phyloP scores from a whole-genome alignment of 1,140 invertebrate genomes.

The Chymomyza costata region DNA sequence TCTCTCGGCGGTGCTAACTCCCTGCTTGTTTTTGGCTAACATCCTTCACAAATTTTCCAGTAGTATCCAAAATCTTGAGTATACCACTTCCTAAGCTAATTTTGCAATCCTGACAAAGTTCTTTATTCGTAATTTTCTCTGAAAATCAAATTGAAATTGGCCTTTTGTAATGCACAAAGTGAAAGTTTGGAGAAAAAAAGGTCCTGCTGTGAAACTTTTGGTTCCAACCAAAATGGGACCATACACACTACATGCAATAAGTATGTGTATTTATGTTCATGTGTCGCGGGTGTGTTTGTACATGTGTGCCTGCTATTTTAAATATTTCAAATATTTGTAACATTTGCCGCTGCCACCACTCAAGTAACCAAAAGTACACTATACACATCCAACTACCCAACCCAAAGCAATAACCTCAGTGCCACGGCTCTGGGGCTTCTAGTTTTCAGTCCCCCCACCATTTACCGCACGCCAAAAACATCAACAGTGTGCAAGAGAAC shows the following conservation, averaged over 20 bases:
- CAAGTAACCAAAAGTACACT: conserved; percentile 41
- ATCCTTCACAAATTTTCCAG: too few species aligned
- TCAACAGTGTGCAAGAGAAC: conserved; percentile 28
- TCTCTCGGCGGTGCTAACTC: too few species aligned
- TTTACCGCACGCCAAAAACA: conserved; percentile 69
- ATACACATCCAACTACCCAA: conserved; percentile 1
- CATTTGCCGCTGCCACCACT: conserved; percentile 55
- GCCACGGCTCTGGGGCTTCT: too few species aligned
- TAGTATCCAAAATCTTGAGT: too few species aligned
- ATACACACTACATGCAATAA: conserved; percentile 4
- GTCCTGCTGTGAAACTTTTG: conserved; percentile 65
- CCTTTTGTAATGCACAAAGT: too few species aligned
- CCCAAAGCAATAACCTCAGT: too few species aligned
- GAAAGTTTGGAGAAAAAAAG: conserved; percentile 39
- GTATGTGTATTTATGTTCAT: neutral
- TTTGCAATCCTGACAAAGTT: too few species aligned
- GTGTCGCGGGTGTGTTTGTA: conserved; percentile 14
- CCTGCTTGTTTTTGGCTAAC: too few species aligned
- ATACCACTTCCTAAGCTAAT: too few species aligned
- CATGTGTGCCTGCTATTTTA: conserved; percentile 60
- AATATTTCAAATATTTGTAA: conserved; percentile 72
- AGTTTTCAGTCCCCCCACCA: conserved; percentile 45
- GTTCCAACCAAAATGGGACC: conserved; percentile 40
- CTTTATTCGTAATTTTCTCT: too few species aligned
- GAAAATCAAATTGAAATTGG: too few species aligned